A percentile compares a stretch with the other conserved stretches of the same genome.
Conservation (phyloP, 1,140 invertebrate genomes). For the Chlorops oryzae region DNA sequence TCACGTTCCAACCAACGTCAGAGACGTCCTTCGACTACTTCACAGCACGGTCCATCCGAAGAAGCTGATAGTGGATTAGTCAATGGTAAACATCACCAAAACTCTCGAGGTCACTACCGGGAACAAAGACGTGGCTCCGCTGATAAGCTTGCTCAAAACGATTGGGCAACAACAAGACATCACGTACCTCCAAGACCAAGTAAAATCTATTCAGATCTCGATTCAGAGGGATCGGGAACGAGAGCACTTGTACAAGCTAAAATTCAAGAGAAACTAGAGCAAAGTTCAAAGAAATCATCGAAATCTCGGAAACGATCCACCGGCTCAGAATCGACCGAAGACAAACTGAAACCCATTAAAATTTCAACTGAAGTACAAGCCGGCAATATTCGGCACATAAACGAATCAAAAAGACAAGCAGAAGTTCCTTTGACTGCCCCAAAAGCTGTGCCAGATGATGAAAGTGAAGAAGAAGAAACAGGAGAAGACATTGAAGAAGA, state of each 20-base stretch:
- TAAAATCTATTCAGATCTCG: constrained; percentile 44
- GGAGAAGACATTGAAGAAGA: constrained; percentile 24
- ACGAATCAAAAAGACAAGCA: constrained; percentile 22
- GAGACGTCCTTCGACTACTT: constrained; percentile 40
- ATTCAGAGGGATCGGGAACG: constrained; percentile 39
- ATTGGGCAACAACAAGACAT: constrained; percentile 36
- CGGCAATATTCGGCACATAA: not conserved
- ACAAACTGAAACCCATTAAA: constrained; percentile 19
- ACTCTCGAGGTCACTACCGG: no score
- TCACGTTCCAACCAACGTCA: constrained; percentile 28
- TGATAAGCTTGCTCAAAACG: constrained; percentile 40
- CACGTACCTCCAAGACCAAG: no score
- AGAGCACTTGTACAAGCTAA: constrained; percentile 43
- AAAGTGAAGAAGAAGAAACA: constrained; percentile 30
- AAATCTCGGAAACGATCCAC: constrained; percentile 11
- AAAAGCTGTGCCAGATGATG: constrained; percentile 8
- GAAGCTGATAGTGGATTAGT: constrained; percentile 27
- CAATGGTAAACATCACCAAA: not conserved
- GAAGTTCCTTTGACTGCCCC: not conserved
- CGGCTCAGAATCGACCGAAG: constrained; percentile 14
- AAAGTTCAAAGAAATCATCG: constrained; percentile 19
- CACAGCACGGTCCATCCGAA: constrained; percentile 29
- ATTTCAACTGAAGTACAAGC: constrained; percentile 13
- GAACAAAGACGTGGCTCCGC: constrained; percentile 28
- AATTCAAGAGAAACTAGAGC: constrained; percentile 41